Evolutionary conservation across 2,797 vertebrate genomes (phyloP).

Genomic region (Limnodromus scolopaceus): DNA sequence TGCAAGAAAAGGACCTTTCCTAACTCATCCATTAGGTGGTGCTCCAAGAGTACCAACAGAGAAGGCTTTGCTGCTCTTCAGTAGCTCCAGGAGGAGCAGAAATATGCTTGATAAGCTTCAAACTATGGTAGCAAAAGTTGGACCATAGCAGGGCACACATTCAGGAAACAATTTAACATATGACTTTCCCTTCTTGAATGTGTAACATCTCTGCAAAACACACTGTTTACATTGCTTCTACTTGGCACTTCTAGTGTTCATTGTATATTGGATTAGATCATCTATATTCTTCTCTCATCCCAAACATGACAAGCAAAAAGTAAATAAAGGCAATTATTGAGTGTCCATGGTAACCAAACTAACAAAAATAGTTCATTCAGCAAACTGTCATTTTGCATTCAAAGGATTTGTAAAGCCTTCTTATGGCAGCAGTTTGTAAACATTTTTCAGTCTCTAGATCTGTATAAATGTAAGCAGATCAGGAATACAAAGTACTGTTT

Average conservation of each 20-base stretch:
- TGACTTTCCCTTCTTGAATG: background rate
- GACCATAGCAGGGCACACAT: background rate
- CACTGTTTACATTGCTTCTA: slow-evolving; percentile 9
- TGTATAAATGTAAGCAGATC: slow-evolving; percentile 18
- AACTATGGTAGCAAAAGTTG: slow-evolving; percentile 43
- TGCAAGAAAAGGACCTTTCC: slow-evolving; percentile 23
- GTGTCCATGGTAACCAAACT: background rate
- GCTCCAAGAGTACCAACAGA: slow-evolving; percentile 62
- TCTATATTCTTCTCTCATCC: background rate
- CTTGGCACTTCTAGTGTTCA: slow-evolving; percentile 16
- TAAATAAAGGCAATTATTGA: slow-evolving; percentile 7
- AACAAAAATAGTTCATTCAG: slow-evolving; percentile 42
- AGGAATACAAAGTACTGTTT: slow-evolving; percentile 32
- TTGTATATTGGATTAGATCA: slow-evolving; percentile 29
- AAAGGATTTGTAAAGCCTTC: slow-evolving; percentile 47
- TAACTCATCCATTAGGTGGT: slow-evolving; percentile 73
- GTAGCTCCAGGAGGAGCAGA: slow-evolving; percentile 25
- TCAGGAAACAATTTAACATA: background rate
- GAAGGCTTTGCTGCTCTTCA: slow-evolving; percentile 4
- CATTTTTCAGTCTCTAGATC: slow-evolving; percentile 8
- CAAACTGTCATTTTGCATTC: slow-evolving; percentile 32
- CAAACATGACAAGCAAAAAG: slow-evolving; percentile 18
- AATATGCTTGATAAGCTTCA: background rate
- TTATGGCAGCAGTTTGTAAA: slow-evolving; percentile 35
- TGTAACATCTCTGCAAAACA: background rate